Evolutionary conservation across 1,140 invertebrate species (phyloP), one percentile per base, ranked within the genome.

Genomic region (Euwallacea similis): DNA sequence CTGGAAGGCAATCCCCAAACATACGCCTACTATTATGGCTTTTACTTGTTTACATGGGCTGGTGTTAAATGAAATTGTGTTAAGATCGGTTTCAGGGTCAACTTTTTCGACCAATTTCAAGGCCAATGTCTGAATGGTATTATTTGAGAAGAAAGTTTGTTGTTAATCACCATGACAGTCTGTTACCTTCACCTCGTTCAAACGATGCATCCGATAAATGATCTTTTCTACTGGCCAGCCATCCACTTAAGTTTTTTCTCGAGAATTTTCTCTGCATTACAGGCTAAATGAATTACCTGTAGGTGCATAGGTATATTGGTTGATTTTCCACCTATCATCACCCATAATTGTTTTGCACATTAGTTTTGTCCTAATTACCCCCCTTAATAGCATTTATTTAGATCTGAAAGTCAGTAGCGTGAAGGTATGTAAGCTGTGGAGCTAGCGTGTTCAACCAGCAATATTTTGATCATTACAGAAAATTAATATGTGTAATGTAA

Each of bases 381-480:
- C 13, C 21, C 21, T 58, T 16, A 58, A 41, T 61, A 61, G 21
- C 16, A 42, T 61, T n/a, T 42, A 42, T 9, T 63, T n/a, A 43
- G 42, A 63, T 63, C 61, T 15, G 16, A 63, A 60, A 60, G 11
- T 46, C 13, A 33, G n/a, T 63, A 33, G 61, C 61, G 61, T 63
- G 61, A 63, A 63, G 61, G 61, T 63, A 63, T 63, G 61, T 33
- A 46, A 61, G 21, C 59, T 61, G 43, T 41, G 59, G 42, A 16
- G 21, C 11, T 63, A 0, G 61, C 61, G 61, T 63, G 61, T 63
- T 63, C 44, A 63, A 63, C 4, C 61, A 46, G 44, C 61, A 63
- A 63, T 50, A 63, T 63, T 63, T 63, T 63, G 61, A 63, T 63
- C 61, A 63, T 46, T 63, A 63, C 11, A 63, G 13, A 13, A n/a